Conservation (phyloP, 2,113 vertebrate species). For the Euleptes europaea region DNA sequence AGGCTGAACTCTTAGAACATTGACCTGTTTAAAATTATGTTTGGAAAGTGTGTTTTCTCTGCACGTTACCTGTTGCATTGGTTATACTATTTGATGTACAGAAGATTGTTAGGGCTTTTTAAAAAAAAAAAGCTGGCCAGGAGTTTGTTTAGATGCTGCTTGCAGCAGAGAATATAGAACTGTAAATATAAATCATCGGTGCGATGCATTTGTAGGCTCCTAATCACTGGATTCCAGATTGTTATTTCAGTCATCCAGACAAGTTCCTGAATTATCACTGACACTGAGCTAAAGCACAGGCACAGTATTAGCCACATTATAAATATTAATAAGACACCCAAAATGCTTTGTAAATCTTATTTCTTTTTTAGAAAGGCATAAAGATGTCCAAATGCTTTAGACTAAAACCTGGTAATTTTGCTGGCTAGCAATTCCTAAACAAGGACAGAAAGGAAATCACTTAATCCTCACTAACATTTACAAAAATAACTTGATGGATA, state of each 20-base stretch:
- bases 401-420: not conserved
- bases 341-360: not conserved
- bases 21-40: not conserved
- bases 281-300: constrained; percentile 24
- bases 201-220: not conserved
- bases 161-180: not conserved
- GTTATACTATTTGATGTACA: not conserved
- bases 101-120: not conserved
- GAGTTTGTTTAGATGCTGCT: not conserved
- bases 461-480: not conserved
- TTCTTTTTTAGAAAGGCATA: not conserved
- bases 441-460: not conserved
- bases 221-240: not conserved
- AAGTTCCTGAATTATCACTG: constrained; percentile 35
- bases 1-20: not conserved
- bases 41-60: not conserved
- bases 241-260: constrained; percentile 7
- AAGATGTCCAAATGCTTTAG: not conserved
- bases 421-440: not conserved
- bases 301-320: not conserved
- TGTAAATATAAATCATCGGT: not conserved
- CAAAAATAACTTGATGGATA: not conserved
- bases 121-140: not conserved
- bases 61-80: not conserved
- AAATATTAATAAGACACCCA: constrained; percentile 26